Evolutionary conservation across 37 sponge, comb jelly and placozoan species (phyloP).

Genomic region (Theonella swinhoei): DNA sequence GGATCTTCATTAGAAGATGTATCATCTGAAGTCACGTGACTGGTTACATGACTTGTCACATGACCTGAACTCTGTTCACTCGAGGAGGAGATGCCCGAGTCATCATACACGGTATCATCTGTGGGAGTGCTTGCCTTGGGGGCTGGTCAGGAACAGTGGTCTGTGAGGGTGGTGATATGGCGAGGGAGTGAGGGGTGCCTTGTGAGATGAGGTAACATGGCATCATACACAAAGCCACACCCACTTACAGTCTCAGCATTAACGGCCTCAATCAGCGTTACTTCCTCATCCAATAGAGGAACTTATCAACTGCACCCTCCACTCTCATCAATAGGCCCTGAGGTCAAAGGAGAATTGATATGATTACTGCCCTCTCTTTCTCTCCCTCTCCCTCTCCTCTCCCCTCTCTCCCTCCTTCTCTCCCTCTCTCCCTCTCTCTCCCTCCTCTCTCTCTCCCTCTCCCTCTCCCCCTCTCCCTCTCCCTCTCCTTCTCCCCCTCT

Average conservation of each 20-base stretch:
- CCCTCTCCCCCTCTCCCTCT: too few species aligned
- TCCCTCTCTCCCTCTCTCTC: neutral
- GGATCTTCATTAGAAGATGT: neutral
- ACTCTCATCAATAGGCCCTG: conserved; percentile 76
- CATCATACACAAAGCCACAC: too few species aligned
- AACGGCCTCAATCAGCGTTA: conserved; percentile 72
- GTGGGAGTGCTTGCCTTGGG: too few species aligned
- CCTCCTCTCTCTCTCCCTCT: too few species aligned
- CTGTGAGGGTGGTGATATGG: conserved; percentile 19
- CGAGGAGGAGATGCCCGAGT: conserved; percentile 72
- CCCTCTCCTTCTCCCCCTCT: too few species aligned
- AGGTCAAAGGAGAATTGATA: neutral
- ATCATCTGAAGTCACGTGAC: neutral
- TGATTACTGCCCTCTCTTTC: neutral
- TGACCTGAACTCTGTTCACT: conserved; percentile 28
- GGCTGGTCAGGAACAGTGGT: conserved; percentile 16
- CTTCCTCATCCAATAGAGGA: conserved; percentile 90
- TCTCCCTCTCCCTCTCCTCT: neutral
- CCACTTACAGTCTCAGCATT: conserved; percentile 51
- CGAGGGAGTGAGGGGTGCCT: neutral
- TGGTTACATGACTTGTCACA: conserved; percentile 1
- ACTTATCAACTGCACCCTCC: conserved; percentile 81
- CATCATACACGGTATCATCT: conserved; percentile 38
- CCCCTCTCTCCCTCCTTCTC: neutral
- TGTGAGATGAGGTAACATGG: conserved; percentile 14